Evolutionary conservation across 1,140 invertebrate species (phyloP), one percentile per base, ranked within the genome.

Genomic region (Hyphantria cunea): DNA sequence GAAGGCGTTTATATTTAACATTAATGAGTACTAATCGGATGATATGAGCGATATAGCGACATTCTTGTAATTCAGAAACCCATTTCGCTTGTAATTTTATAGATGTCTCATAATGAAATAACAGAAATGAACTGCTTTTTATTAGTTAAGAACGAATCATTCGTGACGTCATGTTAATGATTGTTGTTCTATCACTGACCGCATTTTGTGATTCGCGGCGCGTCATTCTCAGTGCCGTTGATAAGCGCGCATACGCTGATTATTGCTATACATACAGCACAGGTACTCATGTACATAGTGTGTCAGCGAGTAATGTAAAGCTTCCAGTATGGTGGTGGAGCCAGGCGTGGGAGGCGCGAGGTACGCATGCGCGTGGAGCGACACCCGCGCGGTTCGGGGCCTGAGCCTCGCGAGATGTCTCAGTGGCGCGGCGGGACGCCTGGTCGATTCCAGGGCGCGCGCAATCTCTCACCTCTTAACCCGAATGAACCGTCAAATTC

Each of bases 371-470:
- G 87, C 86, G 80, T 25, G 17, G 5, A 25, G 17, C 11, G 45
- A 25, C 51, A 41, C 58, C 58, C 56, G 67, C 73, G 73, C 41
- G 41, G 41, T 13, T 7, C 34, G 56, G n/a, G 77, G 79, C 74
- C 73, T 76, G 78, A 80, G 72, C 75, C 76, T 71, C 66, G 74
- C 72, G 71, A 79, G 72, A 78, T 55, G 74, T 73, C 71, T 87
- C 82, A 90, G 87, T 90, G 85, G 78, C 80, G 85, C 84, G 83
- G 74, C 78, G 82, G 83, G 75, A 79, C 74, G 80, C 75, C 76
- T 76, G 86, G 84, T 86, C 84, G 86, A 89, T 86, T 84, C 80
- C 74, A 79, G 77, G 72, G 68, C 74, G 77, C 80, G 78, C 78
- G 77, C 71, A 69, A 76, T 76, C 55, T 70, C 63, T 72, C 52